These are phyloP conservation scores for Trissolcus japonicus DNA, from an alignment of 2,888 invertebrate genomes.

Conservation along the genomic window DNA sequence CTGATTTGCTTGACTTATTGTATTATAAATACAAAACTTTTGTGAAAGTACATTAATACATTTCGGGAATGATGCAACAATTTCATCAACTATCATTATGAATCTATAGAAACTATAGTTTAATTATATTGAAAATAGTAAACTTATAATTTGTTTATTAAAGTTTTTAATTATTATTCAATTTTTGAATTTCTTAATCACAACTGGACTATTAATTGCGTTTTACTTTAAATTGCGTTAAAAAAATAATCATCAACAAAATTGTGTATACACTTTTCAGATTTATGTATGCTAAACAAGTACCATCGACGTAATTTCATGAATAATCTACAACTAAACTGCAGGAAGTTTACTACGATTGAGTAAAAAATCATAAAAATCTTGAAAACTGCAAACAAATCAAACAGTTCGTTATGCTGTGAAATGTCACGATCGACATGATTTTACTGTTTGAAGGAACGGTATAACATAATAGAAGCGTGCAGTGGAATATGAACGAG, in stretches of 20 bases:
- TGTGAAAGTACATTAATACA: conserved; percentile 9
- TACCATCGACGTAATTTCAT: too few relatives aligned
- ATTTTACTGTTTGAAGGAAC: conserved; percentile 34
- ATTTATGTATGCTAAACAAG: too few relatives aligned
- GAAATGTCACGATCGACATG: conserved; percentile 34
- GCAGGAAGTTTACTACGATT: too few relatives aligned
- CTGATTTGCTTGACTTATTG: too few relatives aligned
- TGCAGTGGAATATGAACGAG: conserved; percentile 47
- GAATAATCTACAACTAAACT: too few relatives aligned
- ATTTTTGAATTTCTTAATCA: conserved; percentile 7
- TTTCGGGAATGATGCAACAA: conserved; percentile 23
- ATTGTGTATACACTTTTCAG: neutral
- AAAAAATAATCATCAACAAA: too few relatives aligned
- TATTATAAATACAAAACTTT: too few relatives aligned
- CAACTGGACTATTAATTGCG: neutral
- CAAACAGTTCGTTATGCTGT: neutral
- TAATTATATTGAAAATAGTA: too few relatives aligned
- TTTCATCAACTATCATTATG: conserved; percentile 31
- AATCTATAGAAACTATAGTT: too few relatives aligned
- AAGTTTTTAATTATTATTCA: neutral
- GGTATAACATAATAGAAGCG: conserved; percentile 23
- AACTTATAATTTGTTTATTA: too few relatives aligned
- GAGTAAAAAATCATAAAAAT: neutral
- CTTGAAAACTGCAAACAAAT: neutral
- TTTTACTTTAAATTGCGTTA: too few relatives aligned